phyloP scores from a whole-genome alignment of 2,113 vertebrate species.

The Strigops habroptila region DNA sequence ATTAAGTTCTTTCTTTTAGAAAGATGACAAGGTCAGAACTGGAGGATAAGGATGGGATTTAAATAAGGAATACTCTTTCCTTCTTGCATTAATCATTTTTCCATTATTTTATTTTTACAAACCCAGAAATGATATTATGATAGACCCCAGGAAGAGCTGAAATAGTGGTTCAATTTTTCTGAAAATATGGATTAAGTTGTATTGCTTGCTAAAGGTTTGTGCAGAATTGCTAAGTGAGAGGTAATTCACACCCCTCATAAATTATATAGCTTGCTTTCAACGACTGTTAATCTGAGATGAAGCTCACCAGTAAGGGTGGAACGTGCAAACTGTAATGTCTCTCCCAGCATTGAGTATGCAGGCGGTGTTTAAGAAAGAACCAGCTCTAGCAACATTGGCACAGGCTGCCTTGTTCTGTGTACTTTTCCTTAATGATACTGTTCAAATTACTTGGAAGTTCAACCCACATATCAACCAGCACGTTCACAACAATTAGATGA shows the following conservation, averaged over 20 bases:
- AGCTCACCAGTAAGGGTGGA: background rate
- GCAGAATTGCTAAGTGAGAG: background rate
- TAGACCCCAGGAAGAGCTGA: background rate
- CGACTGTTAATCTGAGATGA: background rate
- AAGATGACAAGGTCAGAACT: background rate
- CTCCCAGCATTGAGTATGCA: background rate
- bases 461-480: background rate
- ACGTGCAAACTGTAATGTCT: background rate
- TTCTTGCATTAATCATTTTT: background rate
- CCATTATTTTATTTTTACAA: background rate
- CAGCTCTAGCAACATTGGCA: background rate
- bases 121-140: background rate
- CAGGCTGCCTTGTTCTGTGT: background rate
- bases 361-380: background rate
- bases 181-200: background rate
- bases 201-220: background rate
- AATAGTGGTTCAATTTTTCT: background rate
- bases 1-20: background rate
- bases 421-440: constrained; percentile 1
- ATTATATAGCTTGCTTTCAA: background rate
- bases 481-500: background rate
- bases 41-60: background rate
- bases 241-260: background rate
- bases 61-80: background rate
- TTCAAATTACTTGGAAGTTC: constrained; percentile 22